These are phyloP conservation scores for Halesus radiatus DNA, from an alignment of 1,140 invertebrate species.

Conservation along the genomic window DNA sequence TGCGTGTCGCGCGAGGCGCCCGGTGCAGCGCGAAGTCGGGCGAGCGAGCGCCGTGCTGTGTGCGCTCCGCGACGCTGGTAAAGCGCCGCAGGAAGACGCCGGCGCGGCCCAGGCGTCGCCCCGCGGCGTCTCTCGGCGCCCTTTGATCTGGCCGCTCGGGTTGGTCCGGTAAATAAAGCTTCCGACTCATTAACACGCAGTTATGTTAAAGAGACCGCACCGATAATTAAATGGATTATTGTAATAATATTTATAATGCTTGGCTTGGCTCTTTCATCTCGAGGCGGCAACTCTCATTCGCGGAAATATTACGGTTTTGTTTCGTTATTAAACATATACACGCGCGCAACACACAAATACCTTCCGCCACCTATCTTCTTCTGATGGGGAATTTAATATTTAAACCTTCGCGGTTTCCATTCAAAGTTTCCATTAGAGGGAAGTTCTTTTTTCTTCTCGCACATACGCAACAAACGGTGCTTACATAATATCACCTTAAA, in stretches of 20 bases:
- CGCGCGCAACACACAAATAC: not conserved
- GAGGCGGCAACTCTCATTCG: slow-evolving; percentile 34
- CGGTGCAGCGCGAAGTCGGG: not conserved
- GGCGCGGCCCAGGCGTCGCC: not conserved
- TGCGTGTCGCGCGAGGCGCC: too few species aligned
- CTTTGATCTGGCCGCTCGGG: slow-evolving; percentile 30
- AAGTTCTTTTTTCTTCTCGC: not conserved
- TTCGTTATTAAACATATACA: slow-evolving; percentile 41
- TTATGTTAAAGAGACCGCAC: slow-evolving; percentile 50
- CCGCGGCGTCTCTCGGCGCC: not conserved
- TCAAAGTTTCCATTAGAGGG: slow-evolving; percentile 9
- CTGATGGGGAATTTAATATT: slow-evolving; percentile 24
- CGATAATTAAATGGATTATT: slow-evolving; percentile 55
- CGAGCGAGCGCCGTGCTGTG: not conserved
- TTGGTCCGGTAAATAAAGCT: slow-evolving; percentile 40
- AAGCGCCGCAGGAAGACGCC: not conserved
- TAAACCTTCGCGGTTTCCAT: slow-evolving; percentile 22
- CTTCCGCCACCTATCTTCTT: not conserved
- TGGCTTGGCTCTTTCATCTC: slow-evolving; percentile 50
- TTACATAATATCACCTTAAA: too few species aligned
- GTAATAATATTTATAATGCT: slow-evolving; percentile 54
- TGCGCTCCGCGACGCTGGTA: not conserved
- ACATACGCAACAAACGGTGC: not conserved
- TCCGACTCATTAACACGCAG: slow-evolving; percentile 51
- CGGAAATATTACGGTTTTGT: slow-evolving; percentile 46